phyloP scores from a whole-genome alignment of 1,140 invertebrate species.

The Argopecten irradians region DNA sequence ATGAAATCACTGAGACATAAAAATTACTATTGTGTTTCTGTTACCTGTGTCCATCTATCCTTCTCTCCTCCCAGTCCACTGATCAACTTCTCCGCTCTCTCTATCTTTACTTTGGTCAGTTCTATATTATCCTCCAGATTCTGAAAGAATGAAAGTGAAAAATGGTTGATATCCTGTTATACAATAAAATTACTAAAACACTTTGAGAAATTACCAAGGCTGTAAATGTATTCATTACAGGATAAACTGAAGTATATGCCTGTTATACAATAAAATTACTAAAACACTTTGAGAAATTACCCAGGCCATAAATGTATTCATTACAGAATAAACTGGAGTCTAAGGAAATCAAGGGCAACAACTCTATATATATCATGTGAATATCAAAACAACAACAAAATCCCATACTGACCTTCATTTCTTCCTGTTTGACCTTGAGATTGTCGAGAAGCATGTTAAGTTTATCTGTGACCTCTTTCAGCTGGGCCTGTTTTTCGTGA shows the following conservation, averaged over 20 bases:
- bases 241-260: too few species aligned
- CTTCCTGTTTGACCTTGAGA: slow-evolving; percentile 72
- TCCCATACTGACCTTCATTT: slow-evolving; percentile 69
- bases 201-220: too few species aligned
- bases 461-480: slow-evolving; percentile 74
- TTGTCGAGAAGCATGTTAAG: slow-evolving; percentile 71
- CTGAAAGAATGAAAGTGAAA: slow-evolving; percentile 52
- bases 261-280: too few species aligned
- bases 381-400: too few species aligned
- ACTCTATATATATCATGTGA: too few species aligned
- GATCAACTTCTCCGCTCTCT: slow-evolving; percentile 76
- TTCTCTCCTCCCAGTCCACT: slow-evolving; percentile 77
- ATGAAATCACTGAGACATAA: not conserved
- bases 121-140: slow-evolving; percentile 76
- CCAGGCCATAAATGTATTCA: too few species aligned
- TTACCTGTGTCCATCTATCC: slow-evolving; percentile 75
- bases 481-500: slow-evolving; percentile 72
- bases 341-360: too few species aligned
- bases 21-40: not conserved
- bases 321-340: too few species aligned
- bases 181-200: too few species aligned
- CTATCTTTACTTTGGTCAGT: slow-evolving; percentile 76
- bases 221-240: too few species aligned
- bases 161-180: too few species aligned
- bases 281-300: too few species aligned